Evolutionary conservation across 2,888 invertebrate genomes (phyloP), one percentile per base, ranked within the genome.

Genomic region (Epinotia demarniana): DNA sequence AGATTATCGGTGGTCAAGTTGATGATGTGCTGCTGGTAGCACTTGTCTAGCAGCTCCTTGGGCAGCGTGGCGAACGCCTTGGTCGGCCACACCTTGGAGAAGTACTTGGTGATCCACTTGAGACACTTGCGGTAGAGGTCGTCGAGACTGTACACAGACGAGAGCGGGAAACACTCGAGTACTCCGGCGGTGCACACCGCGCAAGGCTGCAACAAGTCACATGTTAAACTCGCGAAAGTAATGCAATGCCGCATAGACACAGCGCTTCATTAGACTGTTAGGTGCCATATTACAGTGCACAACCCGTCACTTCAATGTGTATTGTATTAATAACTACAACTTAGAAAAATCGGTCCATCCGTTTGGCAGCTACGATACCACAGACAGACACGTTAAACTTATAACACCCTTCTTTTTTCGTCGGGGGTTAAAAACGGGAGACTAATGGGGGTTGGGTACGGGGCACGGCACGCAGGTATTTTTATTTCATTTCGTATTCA

Each of bases 61-160:
- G 98, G 97, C 75, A 99, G 90, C 62, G 96, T 96, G 0, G 98
- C 97, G 90, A 99, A 99, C 3, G 97, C 96, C 83, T 98, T 96
- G 2, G 98, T 98, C 0, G 98, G 97, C 99, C 99, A 99, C 67
- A 99, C 97, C 83, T 97, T 95, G 9, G 86, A 81, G 89, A 98
- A 98, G 88, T 99, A 95, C 78, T 96, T 96, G 33, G 97, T 97
- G 61, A 98, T 96, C 99, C 99, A 99, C 78, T 96, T 95, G 68
- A 98, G 92, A 85, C 97, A 97, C 88, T 97, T 97, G 78, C 97
- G 95, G 87, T 98, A 97, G 27, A 99, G 94, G 85, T 98, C 98
- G 83, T 98, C 98, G 72, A 99, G 92, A 0, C 98, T 97, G 87
- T 98, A 98, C 60, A 97, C 97, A 5, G 97, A 95, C 5, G 98